Base-by-base conservation (phyloP, 2,113 vertebrate species). In the Festucalex cinctus region DNA sequence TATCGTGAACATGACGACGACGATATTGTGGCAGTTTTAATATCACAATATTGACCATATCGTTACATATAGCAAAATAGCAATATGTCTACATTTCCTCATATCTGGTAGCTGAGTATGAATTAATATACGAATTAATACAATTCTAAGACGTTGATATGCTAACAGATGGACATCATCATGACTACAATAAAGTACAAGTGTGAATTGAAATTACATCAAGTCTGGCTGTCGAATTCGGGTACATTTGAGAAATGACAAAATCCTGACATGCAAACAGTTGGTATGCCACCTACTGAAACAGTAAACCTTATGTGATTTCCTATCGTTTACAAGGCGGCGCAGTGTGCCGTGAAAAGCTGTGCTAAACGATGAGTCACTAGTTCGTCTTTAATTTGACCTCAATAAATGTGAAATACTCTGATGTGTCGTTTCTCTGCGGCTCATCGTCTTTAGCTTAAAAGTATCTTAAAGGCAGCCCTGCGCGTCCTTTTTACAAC, bases 321-420 rank as follows among this genome's bases (percentile, higher is more conserved):
- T 24, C 60, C 5, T 26, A 7, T 41, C 20, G 5, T 62, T 14
- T 62, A 62, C n/a, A 62, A 61, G 36, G 16, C 9, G 5, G 1
- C 22, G n/a, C 16, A 51, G 6, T 20, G 46, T 48, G 14, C 19
- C 26, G 14, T 64, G n/a, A 54, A 51, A n/a, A 70, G 54, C 32
- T 35, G 57, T 46, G 32, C 22, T 9, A n/a, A 65, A 59, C 59
- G 9, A 63, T 37, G 22, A 35, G 16, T 16, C 19, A 41, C 57
- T 19, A 65, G 37, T 66, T 51, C 41, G 53, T 76, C 5, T 68
- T 43, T 5, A 46, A 63, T 70, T 53, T 58, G 19, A 80, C 66
- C 63, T 71, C 32, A 62, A 9, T 67, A 20, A 71, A 77, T 70
- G 69, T 73, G 32, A 71, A 66, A 48, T 65, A 53, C 66, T 66